A percentile compares a stretch with the other conserved stretches of the same genome.
Evolutionary conservation across 2,113 vertebrate genomes (phyloP).

Genomic region (Gopherus evgoodei): DNA sequence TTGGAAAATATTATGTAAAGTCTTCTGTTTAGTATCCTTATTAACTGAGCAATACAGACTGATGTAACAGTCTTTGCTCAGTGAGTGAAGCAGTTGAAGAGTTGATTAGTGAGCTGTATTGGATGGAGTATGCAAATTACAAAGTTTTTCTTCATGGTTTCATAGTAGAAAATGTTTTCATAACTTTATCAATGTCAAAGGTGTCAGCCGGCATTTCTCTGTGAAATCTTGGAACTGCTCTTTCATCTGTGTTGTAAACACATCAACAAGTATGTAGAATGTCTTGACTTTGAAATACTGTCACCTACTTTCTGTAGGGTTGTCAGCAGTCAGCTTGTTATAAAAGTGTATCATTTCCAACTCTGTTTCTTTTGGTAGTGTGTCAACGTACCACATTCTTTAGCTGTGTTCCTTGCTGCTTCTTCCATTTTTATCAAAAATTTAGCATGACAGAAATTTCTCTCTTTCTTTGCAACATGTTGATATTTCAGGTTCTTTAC

Average conservation of each 20-base stretch:
- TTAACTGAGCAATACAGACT: not conserved
- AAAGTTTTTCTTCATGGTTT: slow-evolving; percentile 68
- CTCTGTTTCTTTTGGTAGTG: slow-evolving; percentile 70
- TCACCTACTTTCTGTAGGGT: slow-evolving; percentile 75
- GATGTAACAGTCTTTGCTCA: not conserved
- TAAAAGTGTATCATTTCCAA: slow-evolving; percentile 70
- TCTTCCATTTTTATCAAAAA: slow-evolving; percentile 73
- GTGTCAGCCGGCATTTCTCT: slow-evolving; percentile 65
- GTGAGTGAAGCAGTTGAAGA: not conserved
- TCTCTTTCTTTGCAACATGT: slow-evolving; percentile 55
- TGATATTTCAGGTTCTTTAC: slow-evolving; percentile 58
- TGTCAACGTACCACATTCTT: slow-evolving; percentile 58
- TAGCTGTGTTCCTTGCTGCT: slow-evolving; percentile 45
- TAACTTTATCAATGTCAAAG: slow-evolving; percentile 69
- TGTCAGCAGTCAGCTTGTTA: slow-evolving; percentile 78
- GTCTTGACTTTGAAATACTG: slow-evolving; percentile 78
- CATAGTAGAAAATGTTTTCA: slow-evolving; percentile 59
- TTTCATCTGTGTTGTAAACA: slow-evolving; percentile 80
- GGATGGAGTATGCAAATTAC: slow-evolving; percentile 68
- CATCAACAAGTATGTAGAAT: slow-evolving; percentile 78
- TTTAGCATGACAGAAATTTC: slow-evolving; percentile 63
- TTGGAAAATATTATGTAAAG: not conserved
- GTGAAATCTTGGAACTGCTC: slow-evolving; percentile 69
- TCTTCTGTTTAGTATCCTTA: not conserved
- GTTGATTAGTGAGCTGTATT: slow-evolving; percentile 21